Evolutionary conservation across 2,113 vertebrate species (phyloP).

Genomic region (Pongo abelii): DNA sequence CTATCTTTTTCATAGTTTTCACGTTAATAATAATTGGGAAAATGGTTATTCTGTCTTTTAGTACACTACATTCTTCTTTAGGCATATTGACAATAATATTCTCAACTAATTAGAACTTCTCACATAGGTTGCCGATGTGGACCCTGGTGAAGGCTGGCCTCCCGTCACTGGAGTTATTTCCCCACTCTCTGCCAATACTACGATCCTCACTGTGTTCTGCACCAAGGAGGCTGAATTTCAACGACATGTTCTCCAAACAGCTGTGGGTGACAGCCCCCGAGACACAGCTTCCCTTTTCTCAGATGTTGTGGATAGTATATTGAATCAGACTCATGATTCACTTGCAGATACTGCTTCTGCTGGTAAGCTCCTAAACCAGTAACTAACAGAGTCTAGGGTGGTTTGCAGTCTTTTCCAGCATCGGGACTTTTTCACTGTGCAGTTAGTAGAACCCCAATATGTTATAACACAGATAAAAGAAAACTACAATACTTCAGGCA

Average conservation of each 20-base stretch:
- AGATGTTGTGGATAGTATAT: constrained; percentile 86
- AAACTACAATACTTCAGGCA: not conserved
- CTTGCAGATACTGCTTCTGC: constrained; percentile 74
- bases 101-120: constrained; percentile 11
- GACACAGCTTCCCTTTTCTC: constrained; percentile 81
- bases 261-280: constrained; percentile 40
- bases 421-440: not conserved
- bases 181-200: constrained; percentile 83
- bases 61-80: not conserved
- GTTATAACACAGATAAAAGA: not conserved
- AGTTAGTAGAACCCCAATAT: not conserved
- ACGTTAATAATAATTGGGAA: not conserved
- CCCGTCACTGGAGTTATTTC: constrained; percentile 89
- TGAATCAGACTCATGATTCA: constrained; percentile 82
- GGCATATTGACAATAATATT: not conserved
- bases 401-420: not conserved
- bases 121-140: constrained; percentile 89
- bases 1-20: not conserved
- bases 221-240: constrained; percentile 62
- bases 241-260: constrained; percentile 35
- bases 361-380: constrained; percentile 66
- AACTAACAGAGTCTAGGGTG: not conserved
- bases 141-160: constrained; percentile 73
- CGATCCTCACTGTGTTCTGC: constrained; percentile 88
- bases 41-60: not conserved